Evolutionary conservation across 1,140 invertebrate genomes (phyloP), one percentile per base, ranked within the genome.

Genomic region (Rhagoletis pomonella): DNA sequence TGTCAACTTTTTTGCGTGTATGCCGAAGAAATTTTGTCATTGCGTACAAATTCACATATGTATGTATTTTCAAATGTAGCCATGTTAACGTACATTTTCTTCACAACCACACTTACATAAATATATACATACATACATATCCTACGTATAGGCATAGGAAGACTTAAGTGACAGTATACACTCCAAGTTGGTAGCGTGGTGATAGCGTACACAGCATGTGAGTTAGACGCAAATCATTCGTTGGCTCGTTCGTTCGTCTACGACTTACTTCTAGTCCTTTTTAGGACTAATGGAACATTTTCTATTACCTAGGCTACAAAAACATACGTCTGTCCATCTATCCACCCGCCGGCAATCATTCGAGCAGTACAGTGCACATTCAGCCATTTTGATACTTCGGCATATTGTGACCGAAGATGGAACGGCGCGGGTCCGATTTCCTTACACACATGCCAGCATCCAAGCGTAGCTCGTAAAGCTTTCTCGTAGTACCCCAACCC

Each of bases 251-350:
- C 55, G 19, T 58, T 58, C 29, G 85, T 19, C 55, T 86, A 59
- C 59, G 55, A 19, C 5, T 42, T 47, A 58, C 59, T 65, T 67
- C 19, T 59, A 87, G 44, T 87, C 60, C 88, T 89, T 90, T 90
- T 91, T 90, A 91, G 89, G 89, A 90, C 91, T 91, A 91, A 91
- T 91, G 91, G 91, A 91, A 91, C 90, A 91, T 91, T 91, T 91
- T 89, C 89, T 89, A 89, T 90, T 89, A 90, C 89, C 88, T 89
- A 90, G 89, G 67, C 87, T 69, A 81, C 39, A 87, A 73, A 60
- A 88, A 86, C 81, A 81, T 62, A 65, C 88, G 59, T 69, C 85
- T 84, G 73, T 81, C 73, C 73, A 81, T 58, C 73, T 81, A 81
- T 55, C n/a, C 73, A 64, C 55, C 50, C 84, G 85, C 65, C 19